These are phyloP conservation scores for Acropora tenuis DNA, from an alignment of 64 coral and sea anemone species.

Conservation along the genomic window DNA sequence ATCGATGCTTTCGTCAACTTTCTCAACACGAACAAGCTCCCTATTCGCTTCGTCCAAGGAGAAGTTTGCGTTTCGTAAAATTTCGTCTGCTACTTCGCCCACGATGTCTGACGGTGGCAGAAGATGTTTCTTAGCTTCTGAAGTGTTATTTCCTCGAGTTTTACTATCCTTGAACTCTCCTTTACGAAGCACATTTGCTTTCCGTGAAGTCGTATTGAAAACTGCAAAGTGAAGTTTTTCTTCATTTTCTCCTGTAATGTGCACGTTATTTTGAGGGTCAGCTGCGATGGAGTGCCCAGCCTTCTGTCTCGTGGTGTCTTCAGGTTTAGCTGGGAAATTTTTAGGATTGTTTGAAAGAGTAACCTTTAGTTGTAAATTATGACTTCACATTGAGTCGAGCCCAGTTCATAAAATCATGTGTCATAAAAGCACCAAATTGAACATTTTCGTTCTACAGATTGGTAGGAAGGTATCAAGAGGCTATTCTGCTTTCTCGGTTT, in stretches of 20 bases:
- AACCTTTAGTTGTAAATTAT: neutral
- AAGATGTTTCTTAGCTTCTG: neutral
- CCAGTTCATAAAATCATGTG: no score
- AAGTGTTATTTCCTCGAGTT: neutral
- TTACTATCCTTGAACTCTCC: neutral
- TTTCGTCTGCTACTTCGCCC: constrained; percentile 58
- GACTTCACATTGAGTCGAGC: no score
- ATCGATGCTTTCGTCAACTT: constrained; percentile 54
- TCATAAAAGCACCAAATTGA: no score
- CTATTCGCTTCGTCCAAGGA: constrained; percentile 65
- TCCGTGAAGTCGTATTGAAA: neutral
- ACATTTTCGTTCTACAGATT: no score
- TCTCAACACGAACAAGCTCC: constrained; percentile 50
- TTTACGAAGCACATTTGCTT: neutral
- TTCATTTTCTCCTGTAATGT: neutral
- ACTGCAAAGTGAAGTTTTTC: constrained; percentile 28
- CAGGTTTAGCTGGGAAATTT: neutral
- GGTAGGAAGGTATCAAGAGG: no score
- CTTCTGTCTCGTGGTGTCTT: neutral
- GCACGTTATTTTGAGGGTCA: neutral
- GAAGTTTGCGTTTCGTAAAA: constrained; percentile 39
- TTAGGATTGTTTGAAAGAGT: neutral
- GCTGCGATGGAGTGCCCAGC: neutral
- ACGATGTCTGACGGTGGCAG: constrained; percentile 62
- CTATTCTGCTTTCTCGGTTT: no score